A percentile compares a stretch with the other conserved stretches of the same genome.
Evolutionary conservation across 2,797 vertebrate genomes (phyloP).

Genomic region (Adrianichthys oophorus): DNA sequence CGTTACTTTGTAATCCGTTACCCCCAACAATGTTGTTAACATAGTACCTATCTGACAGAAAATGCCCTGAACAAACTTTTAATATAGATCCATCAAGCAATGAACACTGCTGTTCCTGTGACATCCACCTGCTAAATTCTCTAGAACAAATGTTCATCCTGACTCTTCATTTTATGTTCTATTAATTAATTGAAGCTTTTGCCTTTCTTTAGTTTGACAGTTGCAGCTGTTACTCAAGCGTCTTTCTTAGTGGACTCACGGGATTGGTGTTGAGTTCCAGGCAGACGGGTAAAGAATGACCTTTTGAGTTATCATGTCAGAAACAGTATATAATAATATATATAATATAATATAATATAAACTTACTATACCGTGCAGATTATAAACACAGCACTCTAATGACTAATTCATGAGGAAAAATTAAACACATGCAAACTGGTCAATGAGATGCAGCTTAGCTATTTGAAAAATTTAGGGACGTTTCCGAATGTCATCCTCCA

Average conservation of each 20-base stretch:
- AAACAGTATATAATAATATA: neutral
- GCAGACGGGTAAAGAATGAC: conserved; percentile 15
- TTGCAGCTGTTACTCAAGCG: conserved; percentile 17
- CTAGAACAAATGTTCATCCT: conserved; percentile 11
- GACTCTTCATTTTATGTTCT: conserved; percentile 14
- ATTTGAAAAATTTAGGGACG: conserved; percentile 29
- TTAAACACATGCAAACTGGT: conserved; percentile 12
- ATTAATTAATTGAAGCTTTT: neutral
- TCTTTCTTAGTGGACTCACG: conserved; percentile 7
- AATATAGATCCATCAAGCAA: conserved; percentile 6
- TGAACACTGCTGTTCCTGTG: conserved; percentile 3
- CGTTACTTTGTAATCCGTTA: too few relatives aligned
- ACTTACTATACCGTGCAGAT: neutral
- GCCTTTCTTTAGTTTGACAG: conserved; percentile 14
- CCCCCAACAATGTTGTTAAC: too few relatives aligned
- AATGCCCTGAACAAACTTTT: too few relatives aligned
- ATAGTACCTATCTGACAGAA: too few relatives aligned
- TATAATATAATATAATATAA: neutral
- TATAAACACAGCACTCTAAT: neutral
- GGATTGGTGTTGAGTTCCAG: neutral
- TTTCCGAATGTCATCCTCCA: conserved; percentile 20
- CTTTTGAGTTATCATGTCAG: neutral
- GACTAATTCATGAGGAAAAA: conserved; percentile 11
- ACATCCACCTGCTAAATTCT: conserved; percentile 21
- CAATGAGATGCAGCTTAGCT: conserved; percentile 12